A percentile compares a stretch with the other conserved stretches of the same genome.
Evolutionary conservation across 1,140 invertebrate species (phyloP).

Genomic region (Drosophila grimshawi): DNA sequence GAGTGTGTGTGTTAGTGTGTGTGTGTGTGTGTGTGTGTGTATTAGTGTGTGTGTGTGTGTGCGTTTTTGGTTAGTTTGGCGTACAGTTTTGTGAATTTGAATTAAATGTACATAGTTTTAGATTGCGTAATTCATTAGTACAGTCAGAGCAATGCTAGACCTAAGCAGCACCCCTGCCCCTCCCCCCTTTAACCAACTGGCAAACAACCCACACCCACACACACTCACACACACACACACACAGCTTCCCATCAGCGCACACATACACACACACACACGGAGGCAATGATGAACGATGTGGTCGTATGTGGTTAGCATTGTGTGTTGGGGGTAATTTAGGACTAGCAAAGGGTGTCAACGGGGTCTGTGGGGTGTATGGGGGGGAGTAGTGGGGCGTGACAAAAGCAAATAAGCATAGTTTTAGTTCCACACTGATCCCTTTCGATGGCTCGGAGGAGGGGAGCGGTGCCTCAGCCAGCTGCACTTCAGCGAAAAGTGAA

Average conservation of each 20-base stretch:
- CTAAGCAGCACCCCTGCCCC: constrained; percentile 64
- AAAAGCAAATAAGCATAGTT: constrained; percentile 60
- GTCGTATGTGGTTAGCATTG: constrained; percentile 78
- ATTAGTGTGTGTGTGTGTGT: constrained; percentile 41
- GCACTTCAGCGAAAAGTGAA: constrained; percentile 36
- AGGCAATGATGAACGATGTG: constrained; percentile 83
- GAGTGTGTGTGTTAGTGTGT: constrained; percentile 24
- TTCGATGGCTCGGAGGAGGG: neutral
- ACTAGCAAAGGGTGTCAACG: constrained; percentile 19
- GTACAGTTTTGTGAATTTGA: constrained; percentile 83
- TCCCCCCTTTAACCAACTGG: constrained; percentile 1
- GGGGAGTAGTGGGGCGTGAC: constrained; percentile 38
- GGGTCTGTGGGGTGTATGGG: constrained; percentile 23
- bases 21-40: constrained; percentile 27
- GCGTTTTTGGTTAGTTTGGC: constrained; percentile 77
- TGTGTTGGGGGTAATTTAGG: constrained; percentile 42
- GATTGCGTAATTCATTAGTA: constrained; percentile 84
- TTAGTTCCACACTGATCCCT: constrained; percentile 35
- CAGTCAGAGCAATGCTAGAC: constrained; percentile 63
- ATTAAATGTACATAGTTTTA: constrained; percentile 84
- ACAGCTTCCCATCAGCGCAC: constrained; percentile 45
- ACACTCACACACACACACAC: neutral
- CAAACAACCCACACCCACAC: neutral
- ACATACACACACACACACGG: constrained; percentile 38
- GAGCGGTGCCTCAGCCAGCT: constrained; percentile 33